Conservation (phyloP, 2,888 invertebrate genomes). For the Synanthedon myopaeformis region DNA sequence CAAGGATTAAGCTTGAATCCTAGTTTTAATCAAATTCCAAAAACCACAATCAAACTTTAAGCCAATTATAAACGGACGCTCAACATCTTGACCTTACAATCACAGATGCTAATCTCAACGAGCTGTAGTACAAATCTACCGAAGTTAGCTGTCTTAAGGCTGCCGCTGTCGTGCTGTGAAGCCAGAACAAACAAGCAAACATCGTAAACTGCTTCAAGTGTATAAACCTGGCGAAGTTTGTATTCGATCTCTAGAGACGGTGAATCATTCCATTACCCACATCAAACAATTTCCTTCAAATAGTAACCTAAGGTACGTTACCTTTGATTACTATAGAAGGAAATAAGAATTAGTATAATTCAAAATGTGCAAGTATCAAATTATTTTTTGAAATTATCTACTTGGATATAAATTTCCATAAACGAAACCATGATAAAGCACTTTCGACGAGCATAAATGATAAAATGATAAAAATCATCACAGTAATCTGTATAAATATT, state of each 20-base stretch:
- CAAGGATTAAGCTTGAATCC: too few relatives aligned
- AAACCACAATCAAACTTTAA: conserved; percentile 1
- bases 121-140: conserved; percentile 24
- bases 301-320: too few relatives aligned
- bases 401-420: too few relatives aligned
- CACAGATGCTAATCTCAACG: conserved; percentile 41
- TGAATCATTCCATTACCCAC: conserved; percentile 11
- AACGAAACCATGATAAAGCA: too few relatives aligned
- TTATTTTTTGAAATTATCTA: too few relatives aligned
- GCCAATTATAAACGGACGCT: neutral
- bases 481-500: too few relatives aligned
- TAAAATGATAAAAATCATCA: too few relatives aligned
- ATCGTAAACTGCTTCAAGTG: conserved; percentile 9
- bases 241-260: conserved; percentile 22
- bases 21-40: neutral
- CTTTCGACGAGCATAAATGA: too few relatives aligned
- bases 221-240: conserved; percentile 39
- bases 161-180: conserved; percentile 20
- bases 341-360: too few relatives aligned
- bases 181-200: conserved; percentile 37
- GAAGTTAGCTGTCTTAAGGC: conserved; percentile 43
- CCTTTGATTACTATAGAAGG: too few relatives aligned
- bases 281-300: neutral
- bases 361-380: too few relatives aligned
- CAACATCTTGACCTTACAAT: conserved; percentile 29